A percentile compares a stretch with the other conserved stretches of the same genome.
Evolutionary conservation across 2,113 vertebrate genomes (phyloP).

Genomic region (Grantiella picta): DNA sequence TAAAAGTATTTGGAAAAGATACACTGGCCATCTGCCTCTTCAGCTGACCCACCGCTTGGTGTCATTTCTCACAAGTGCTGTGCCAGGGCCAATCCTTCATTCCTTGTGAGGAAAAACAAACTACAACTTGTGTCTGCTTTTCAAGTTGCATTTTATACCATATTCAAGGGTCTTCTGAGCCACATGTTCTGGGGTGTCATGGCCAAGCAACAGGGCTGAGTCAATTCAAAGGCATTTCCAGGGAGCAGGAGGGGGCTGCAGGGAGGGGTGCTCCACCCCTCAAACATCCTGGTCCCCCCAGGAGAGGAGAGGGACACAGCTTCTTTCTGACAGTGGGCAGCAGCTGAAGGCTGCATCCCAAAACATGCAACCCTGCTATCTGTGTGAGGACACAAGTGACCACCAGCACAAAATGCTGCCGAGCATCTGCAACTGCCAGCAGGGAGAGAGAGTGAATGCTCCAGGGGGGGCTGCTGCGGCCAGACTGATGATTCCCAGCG

Average conservation of each 20-base stretch:
- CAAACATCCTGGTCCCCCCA: neutral
- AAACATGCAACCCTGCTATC: neutral
- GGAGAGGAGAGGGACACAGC: accelerated
- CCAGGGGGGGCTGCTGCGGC: neutral
- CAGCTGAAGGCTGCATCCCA: neutral
- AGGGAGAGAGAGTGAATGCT: neutral
- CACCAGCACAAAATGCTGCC: accelerated
- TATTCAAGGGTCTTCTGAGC: neutral
- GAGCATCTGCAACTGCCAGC: accelerated
- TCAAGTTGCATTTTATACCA: neutral
- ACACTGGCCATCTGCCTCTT: neutral
- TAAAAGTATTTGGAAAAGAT: neutral
- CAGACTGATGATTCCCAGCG: neutral
- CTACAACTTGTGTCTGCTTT: neutral
- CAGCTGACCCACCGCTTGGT: neutral
- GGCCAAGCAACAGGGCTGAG: neutral
- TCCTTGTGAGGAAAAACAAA: neutral
- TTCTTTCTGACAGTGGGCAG: neutral
- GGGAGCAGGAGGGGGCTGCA: neutral
- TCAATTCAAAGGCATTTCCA: neutral
- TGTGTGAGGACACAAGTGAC: neutral
- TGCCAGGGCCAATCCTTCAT: neutral
- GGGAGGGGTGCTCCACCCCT: accelerated
- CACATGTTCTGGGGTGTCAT: neutral
- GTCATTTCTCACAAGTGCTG: neutral